Evolutionary conservation across 2,888 invertebrate genomes (phyloP).

Genomic region (Synergus itoensis): DNA sequence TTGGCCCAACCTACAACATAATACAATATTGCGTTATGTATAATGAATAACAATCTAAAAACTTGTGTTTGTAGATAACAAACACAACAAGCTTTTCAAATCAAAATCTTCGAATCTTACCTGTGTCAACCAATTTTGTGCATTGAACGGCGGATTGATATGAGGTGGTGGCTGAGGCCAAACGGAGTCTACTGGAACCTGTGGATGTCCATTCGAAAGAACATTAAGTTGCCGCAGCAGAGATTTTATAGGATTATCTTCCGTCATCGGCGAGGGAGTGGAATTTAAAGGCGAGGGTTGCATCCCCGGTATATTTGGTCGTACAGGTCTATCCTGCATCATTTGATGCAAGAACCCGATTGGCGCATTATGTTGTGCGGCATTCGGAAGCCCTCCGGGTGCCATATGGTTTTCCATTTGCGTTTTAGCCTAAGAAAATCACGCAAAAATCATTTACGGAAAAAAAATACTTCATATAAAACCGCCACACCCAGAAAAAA

Average conservation of each 20-base stretch:
- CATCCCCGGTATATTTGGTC: slow-evolving; percentile 74
- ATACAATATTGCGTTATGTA: not conserved
- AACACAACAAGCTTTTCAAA: not conserved
- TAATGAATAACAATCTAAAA: too few relatives aligned
- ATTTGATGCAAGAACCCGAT: slow-evolving; percentile 79
- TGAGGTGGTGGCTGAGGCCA: slow-evolving; percentile 74
- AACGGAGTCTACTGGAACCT: slow-evolving; percentile 68
- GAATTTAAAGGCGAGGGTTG: slow-evolving; percentile 67
- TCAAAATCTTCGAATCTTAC: slow-evolving; percentile 53
- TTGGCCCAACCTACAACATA: slow-evolving; percentile 66
- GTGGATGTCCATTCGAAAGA: slow-evolving; percentile 68
- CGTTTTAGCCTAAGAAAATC: slow-evolving; percentile 62
- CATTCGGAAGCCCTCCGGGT: slow-evolving; percentile 66
- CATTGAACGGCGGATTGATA: slow-evolving; percentile 70
- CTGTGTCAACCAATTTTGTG: slow-evolving; percentile 75
- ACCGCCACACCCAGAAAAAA: too few relatives aligned
- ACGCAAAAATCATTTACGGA: not conserved
- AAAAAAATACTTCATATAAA: not conserved
- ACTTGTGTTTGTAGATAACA: too few relatives aligned
- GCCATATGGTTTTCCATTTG: slow-evolving; percentile 69
- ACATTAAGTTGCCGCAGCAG: slow-evolving; percentile 78
- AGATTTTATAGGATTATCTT: slow-evolving; percentile 79
- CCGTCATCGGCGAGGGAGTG: slow-evolving; percentile 60
- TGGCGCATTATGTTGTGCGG: slow-evolving; percentile 64
- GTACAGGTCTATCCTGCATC: slow-evolving; percentile 58